A percentile compares a stretch with the other conserved stretches of the same genome.
Conservation (phyloP, 2,888 invertebrate species). For the Dynastes maya region DNA sequence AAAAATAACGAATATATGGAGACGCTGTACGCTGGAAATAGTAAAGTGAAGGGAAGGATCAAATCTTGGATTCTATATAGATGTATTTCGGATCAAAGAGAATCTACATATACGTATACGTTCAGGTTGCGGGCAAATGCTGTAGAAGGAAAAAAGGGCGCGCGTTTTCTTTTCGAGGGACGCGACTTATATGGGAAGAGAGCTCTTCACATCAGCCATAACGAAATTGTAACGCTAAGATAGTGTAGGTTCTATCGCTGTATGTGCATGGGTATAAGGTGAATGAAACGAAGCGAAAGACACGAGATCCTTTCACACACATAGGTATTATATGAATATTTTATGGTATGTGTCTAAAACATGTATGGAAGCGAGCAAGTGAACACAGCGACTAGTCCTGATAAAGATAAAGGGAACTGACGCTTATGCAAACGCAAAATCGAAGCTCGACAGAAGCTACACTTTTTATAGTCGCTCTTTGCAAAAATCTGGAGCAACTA, state of each 20-base stretch:
- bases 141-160: constrained; percentile 21
- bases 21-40: constrained; percentile 55
- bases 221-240: constrained; percentile 58
- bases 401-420: constrained; percentile 13
- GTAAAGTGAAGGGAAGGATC: constrained; percentile 63
- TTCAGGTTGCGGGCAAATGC: constrained; percentile 53
- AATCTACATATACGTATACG: constrained; percentile 66
- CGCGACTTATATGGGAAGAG: constrained; percentile 26
- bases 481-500: neutral
- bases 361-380: constrained; percentile 7
- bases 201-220: constrained; percentile 51
- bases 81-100: constrained; percentile 69
- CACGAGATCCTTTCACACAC: constrained; percentile 31
- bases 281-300: constrained; percentile 38
- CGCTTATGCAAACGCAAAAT: constrained; percentile 9
- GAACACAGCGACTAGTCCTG: constrained; percentile 15
- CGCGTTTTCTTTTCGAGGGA: constrained; percentile 42
- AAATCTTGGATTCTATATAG: constrained; percentile 60
- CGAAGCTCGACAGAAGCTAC: constrained; percentile 4
- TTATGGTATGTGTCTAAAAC: constrained; percentile 55
- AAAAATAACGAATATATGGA: constrained; percentile 68
- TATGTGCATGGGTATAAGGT: constrained; percentile 30
- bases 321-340: constrained; percentile 61
- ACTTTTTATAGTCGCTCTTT: neutral
- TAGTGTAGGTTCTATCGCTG: constrained; percentile 29